Percentiles rank a stretch among this genome's conserved stretches.
These are phyloP conservation scores for Choristoneura fumiferana DNA, from an alignment of 1,140 invertebrate genomes.

Conservation along the genomic window DNA sequence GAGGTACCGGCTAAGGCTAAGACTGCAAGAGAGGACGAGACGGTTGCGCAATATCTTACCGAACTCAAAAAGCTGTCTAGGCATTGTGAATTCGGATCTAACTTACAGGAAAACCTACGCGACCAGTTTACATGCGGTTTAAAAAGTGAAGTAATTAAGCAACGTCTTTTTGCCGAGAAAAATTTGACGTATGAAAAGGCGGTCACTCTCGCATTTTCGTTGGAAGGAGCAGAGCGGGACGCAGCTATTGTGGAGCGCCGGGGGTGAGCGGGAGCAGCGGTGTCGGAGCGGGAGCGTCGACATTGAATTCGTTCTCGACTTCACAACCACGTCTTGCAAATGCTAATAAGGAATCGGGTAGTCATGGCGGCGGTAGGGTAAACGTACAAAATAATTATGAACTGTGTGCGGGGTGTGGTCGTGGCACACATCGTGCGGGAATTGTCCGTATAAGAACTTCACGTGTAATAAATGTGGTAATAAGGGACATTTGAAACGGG, in stretches of 20 bases:
- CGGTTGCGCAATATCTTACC: not conserved
- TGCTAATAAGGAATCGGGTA: not conserved
- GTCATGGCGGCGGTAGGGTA: no score
- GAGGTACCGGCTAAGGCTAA: not conserved
- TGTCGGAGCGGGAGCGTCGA: not conserved
- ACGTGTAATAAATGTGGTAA: not conserved
- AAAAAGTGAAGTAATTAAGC: constrained; percentile 6
- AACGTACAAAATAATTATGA: no score
- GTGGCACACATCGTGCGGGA: not conserved
- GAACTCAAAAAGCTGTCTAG: constrained; percentile 12
- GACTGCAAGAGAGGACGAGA: not conserved
- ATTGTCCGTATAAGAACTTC: not conserved
- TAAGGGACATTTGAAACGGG: not conserved
- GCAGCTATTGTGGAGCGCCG: not conserved
- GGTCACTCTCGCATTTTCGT: not conserved
- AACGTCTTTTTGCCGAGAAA: constrained; percentile 13
- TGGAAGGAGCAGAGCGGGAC: constrained; percentile 15
- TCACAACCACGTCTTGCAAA: not conserved
- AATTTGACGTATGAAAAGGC: not conserved
- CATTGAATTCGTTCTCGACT: not conserved
- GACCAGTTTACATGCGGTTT: constrained; percentile 21
- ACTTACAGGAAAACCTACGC: constrained; percentile 16
- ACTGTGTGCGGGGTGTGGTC: not conserved
- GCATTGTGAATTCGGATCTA: constrained; percentile 1
- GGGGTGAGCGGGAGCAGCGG: not conserved